Evolutionary conservation across 2,113 vertebrate species (phyloP), one percentile per base, ranked within the genome.

Genomic region (Corvus cornix): DNA sequence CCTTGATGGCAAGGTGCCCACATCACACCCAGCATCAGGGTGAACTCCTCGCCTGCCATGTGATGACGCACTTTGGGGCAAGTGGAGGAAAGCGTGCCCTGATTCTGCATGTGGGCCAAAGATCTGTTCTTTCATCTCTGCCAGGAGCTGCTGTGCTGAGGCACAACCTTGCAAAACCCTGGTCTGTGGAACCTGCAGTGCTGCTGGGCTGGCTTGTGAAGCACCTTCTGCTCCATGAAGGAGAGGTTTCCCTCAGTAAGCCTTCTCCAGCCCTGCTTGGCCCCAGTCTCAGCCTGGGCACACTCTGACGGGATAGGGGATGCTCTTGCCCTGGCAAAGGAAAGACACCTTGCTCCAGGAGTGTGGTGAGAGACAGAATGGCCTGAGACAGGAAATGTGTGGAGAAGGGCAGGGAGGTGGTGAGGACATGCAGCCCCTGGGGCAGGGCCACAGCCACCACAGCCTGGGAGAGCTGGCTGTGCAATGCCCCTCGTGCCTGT

Each of bases 371-470:
- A 91, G 30, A 30, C 35, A 64, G 87, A 79, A 72, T 21, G 28
- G 55, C 62, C 31, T 4, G 28, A 73, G 66, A 64, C 24, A 46
- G 66, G 44, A 75, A 51, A 4, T 15, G 52, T 6, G 4, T 53
- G 46, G n/a, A 74, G 60, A 81, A 74, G 22, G 16, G 31, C 43
- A 70, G 43, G 49, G 56, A 74, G 41, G 16, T 52, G 39, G 20
- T 0, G 3, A 30, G 19, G 14, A 51, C 22, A 31, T 46, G 35
- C 35, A 73, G 19, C 16, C 1, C 0, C 12, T 51, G 51, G 16
- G 56, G 39, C 69, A 70, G 0, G 0, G 44, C 27, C 33, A 27
- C 49, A 58, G 64, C 31, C n/a, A 3, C 33, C 3, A 5, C 49
- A 44, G 78, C 43, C 67, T 48, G 69, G 58, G 28, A 18, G 70